Percentiles rank a stretch among this genome's conserved stretches.
Evolutionary conservation across 2,888 invertebrate species (phyloP).

Genomic region (Ecliptopera silaceata): DNA sequence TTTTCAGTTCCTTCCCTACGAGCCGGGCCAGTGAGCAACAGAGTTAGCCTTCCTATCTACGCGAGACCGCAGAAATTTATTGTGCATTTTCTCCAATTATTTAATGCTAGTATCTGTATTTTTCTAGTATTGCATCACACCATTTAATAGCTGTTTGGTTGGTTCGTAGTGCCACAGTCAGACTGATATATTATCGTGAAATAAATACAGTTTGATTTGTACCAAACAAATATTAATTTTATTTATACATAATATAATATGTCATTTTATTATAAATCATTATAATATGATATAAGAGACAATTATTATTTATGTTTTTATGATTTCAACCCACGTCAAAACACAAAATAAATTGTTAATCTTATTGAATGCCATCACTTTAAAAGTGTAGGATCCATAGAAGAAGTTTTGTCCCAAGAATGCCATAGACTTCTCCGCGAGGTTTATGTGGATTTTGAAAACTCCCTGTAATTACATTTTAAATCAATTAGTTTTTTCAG

Average conservation of each 20-base stretch:
- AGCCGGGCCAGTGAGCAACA: conserved; percentile 38
- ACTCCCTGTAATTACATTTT: conserved; percentile 58
- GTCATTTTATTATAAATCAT: neutral
- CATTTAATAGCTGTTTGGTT: no score
- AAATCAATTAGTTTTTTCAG: neutral
- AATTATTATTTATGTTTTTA: conserved; percentile 36
- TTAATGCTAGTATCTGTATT: conserved; percentile 10
- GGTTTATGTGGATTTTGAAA: conserved; percentile 60
- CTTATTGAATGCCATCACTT: conserved; percentile 58
- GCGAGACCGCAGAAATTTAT: conserved; percentile 22
- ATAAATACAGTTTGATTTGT: no score
- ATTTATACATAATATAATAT: no score
- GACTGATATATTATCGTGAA: no score
- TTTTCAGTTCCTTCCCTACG: conserved; percentile 42
- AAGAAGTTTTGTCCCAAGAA: conserved; percentile 68
- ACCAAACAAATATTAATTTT: no score
- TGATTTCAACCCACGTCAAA: conserved; percentile 39
- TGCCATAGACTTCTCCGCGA: conserved; percentile 47
- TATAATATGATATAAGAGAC: no score
- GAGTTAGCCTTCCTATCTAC: conserved; percentile 33
- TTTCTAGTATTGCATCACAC: neutral
- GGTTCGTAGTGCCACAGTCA: no score
- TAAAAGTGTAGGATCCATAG: conserved; percentile 64
- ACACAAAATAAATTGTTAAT: conserved; percentile 64
- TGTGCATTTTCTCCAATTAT: conserved; percentile 24